phyloP scores from a whole-genome alignment of 2,797 vertebrate species.

The Fratercula arctica region DNA sequence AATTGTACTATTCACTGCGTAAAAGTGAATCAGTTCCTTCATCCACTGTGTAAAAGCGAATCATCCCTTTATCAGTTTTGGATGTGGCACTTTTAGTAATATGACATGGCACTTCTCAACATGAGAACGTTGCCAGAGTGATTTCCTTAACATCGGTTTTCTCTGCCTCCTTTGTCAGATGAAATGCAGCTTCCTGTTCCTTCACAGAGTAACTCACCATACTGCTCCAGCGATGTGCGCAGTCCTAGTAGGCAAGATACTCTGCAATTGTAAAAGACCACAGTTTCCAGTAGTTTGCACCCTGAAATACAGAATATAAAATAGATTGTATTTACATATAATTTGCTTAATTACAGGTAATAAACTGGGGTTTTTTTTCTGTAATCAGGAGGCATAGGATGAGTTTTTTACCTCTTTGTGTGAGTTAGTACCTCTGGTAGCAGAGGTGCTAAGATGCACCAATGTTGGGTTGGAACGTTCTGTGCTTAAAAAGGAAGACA shows the following conservation, averaged over 20 bases:
- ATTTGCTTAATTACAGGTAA: not conserved
- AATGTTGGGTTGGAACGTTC: not conserved
- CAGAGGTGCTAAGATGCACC: not conserved
- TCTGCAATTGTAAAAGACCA: not conserved
- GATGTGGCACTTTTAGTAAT: not conserved
- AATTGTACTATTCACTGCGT: not conserved
- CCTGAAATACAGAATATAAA: not conserved
- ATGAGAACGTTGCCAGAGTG: not conserved
- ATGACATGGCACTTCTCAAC: not conserved
- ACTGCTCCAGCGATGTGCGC: not conserved
- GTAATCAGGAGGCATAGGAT: not conserved
- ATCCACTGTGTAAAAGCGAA: not conserved
- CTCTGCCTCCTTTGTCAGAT: not conserved
- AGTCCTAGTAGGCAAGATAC: not conserved
- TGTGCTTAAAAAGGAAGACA: not conserved
- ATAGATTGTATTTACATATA: not conserved
- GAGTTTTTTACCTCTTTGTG: not conserved
- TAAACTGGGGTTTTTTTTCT: not conserved
- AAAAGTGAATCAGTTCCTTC: not conserved
- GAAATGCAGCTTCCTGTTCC: not conserved
- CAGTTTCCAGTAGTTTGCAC: not conserved
- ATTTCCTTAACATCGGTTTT: not conserved
- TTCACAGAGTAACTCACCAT: not conserved
- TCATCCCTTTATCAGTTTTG: not conserved
- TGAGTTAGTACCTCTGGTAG: not conserved